phyloP scores from a whole-genome alignment of 2,113 vertebrate species.

The Candoia aspera region DNA sequence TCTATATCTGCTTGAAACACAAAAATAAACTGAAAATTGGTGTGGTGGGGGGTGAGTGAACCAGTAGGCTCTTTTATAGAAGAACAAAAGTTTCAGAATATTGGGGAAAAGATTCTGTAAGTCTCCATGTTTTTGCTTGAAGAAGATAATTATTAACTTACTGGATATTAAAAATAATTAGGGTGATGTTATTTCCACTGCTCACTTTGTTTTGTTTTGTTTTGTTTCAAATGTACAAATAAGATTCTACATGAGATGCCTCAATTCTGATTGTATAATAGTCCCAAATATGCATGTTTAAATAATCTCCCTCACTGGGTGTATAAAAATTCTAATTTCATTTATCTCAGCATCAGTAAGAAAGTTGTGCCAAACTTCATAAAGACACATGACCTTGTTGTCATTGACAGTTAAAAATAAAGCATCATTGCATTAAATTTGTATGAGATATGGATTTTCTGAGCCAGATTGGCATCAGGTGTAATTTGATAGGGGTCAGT shows the following conservation, averaged over 20 bases:
- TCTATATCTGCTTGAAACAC: no score
- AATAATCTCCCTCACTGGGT: conserved; percentile 18
- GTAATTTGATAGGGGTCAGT: conserved; percentile 25
- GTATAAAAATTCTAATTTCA: conserved; percentile 45
- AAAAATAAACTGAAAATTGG: neutral
- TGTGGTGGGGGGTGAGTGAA: neutral
- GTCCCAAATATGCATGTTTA: conserved; percentile 19
- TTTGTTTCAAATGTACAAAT: conserved; percentile 12
- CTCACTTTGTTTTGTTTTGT: neutral
- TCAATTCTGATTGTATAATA: conserved; percentile 9
- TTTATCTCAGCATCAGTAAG: conserved; percentile 34
- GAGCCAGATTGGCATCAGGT: conserved; percentile 19
- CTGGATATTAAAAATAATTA: neutral
- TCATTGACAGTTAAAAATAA: conserved; percentile 36
- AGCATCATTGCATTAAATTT: conserved; percentile 33
- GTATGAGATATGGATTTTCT: conserved; percentile 27
- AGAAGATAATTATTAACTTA: neutral
- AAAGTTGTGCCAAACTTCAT: conserved; percentile 13
- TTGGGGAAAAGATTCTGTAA: neutral
- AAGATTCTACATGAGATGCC: neutral
- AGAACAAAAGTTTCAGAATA: neutral
- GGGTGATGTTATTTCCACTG: neutral
- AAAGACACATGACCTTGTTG: conserved; percentile 2
- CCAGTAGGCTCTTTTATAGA: neutral
- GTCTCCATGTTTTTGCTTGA: neutral